Evolutionary conservation across 2,797 vertebrate species (phyloP).

Genomic region (Sorex maritimensis): DNA sequence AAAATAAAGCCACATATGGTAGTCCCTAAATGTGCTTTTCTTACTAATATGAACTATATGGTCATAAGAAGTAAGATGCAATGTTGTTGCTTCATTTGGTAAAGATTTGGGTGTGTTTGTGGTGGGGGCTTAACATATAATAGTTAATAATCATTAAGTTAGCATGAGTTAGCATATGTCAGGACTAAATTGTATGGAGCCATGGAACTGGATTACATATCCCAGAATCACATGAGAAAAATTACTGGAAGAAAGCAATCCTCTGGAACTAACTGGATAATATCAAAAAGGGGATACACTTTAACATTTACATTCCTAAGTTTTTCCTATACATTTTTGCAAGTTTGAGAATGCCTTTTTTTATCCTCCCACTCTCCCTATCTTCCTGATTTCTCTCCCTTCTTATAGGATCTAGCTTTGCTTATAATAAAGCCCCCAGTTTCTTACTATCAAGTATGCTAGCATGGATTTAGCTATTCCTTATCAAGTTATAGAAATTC

Average conservation of each 20-base stretch:
- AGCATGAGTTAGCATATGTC: background rate
- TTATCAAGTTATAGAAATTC: too few species aligned
- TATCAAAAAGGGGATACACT: background rate
- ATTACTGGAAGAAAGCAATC: background rate
- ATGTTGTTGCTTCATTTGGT: background rate
- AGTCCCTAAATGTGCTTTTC: background rate
- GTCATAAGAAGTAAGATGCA: background rate
- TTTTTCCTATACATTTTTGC: too few species aligned
- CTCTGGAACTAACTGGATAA: background rate
- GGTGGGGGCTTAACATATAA: background rate
- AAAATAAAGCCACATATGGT: slow-evolving; percentile 19
- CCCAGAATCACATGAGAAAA: background rate
- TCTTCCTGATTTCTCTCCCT: too few species aligned
- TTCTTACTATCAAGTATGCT: too few species aligned
- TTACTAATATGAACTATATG: slow-evolving; percentile 41
- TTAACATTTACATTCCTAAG: background rate
- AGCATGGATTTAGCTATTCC: too few species aligned
- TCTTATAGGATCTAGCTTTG: too few species aligned
- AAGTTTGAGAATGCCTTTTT: too few species aligned
- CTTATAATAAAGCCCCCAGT: too few species aligned
- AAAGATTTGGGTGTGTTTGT: background rate
- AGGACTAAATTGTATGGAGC: background rate
- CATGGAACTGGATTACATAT: background rate
- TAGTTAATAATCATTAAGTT: background rate
- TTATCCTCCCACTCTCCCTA: too few species aligned